These are phyloP conservation scores for Pteronura brasiliensis DNA, from an alignment of 2,113 vertebrate genomes.

Conservation along the genomic window DNA sequence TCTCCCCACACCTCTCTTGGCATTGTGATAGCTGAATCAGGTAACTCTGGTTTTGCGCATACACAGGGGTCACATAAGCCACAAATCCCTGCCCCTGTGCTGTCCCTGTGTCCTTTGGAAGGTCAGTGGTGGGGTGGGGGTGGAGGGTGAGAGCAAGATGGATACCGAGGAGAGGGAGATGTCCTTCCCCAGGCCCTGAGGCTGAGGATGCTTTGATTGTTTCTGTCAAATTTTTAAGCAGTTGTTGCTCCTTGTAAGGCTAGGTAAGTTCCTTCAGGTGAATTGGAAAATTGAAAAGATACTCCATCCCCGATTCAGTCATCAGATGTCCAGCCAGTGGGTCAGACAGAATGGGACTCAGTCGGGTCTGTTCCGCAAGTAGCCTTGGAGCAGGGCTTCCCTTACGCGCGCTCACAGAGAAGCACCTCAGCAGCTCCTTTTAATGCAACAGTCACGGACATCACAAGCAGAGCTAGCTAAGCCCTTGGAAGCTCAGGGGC, in stretches of 20 bases:
- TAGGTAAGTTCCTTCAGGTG: neutral
- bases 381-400: neutral
- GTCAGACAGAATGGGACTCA: neutral
- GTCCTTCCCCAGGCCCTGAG: neutral
- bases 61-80: neutral
- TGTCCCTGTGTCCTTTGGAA: neutral
- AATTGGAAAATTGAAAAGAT: neutral
- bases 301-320: neutral
- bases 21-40: neutral
- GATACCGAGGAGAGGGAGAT: neutral
- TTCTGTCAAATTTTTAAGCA: neutral
- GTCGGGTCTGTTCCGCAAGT: neutral
- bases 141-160: neutral
- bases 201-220: neutral
- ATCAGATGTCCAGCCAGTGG: neutral
- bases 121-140: neutral
- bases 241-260: neutral
- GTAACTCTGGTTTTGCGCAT: neutral
- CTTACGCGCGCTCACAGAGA: neutral
- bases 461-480: neutral
- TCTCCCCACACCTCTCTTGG: neutral
- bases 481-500: neutral
- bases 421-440: neutral
- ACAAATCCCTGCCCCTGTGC: rapidly evolving
- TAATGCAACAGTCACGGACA: neutral